These are phyloP conservation scores for Solenopsis fugax DNA, from an alignment of 1,140 invertebrate genomes.

Conservation along the genomic window DNA sequence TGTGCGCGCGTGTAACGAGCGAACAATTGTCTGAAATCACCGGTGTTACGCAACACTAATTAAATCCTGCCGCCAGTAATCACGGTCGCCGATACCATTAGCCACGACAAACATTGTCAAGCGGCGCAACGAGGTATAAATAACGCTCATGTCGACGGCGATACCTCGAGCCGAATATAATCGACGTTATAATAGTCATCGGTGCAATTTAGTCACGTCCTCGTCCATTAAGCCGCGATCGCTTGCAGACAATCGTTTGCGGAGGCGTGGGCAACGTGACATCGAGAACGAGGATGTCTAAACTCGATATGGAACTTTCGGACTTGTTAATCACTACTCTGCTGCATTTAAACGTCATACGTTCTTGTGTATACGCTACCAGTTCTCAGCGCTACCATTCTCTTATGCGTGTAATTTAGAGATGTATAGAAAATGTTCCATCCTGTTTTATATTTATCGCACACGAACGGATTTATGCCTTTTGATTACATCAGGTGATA, in stretches of 20 bases:
- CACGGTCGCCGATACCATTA: conserved; percentile 29
- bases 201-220: conserved; percentile 8
- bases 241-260: not conserved
- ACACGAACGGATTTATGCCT: not conserved
- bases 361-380: not conserved
- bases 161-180: conserved; percentile 37
- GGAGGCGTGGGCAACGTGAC: not conserved
- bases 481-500: not conserved
- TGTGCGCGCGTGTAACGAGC: conserved; percentile 6
- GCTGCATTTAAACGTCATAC: not conserved
- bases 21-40: conserved; percentile 61
- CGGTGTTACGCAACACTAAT: conserved; percentile 57
- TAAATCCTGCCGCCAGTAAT: conserved; percentile 36
- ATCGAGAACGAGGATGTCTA: not conserved
- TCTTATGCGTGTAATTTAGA: not conserved
- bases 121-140: conserved; percentile 47
- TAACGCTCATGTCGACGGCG: conserved; percentile 13
- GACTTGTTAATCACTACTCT: not conserved
- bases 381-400: too few species aligned
- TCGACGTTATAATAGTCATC: not conserved
- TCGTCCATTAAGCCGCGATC: conserved; percentile 23
- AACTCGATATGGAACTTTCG: not conserved
- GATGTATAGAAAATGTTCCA: not conserved
- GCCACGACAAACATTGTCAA: conserved; percentile 49
- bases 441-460: not conserved